Percentiles rank a stretch among this genome's conserved stretches.
Evolutionary conservation across 2,888 invertebrate genomes (phyloP).

Genomic region (Drosophila prostipennis): DNA sequence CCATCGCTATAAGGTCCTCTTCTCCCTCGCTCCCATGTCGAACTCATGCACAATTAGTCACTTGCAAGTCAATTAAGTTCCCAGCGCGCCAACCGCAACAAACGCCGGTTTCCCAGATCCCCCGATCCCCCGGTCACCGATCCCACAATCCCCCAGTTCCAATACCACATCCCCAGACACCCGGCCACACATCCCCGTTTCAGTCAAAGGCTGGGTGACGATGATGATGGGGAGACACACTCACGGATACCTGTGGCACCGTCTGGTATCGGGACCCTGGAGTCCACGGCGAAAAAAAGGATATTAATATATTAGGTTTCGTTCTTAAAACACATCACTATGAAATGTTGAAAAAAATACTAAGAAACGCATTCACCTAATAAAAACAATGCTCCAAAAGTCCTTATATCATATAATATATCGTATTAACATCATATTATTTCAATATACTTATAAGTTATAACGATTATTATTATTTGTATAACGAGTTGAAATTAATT

Average conservation of each 20-base stretch:
- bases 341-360: too few relatives aligned
- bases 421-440: too few relatives aligned
- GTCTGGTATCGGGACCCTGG: conserved; percentile 25
- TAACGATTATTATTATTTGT: too few relatives aligned
- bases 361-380: not conserved
- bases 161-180: conserved; percentile 5
- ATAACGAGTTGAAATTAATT: too few relatives aligned
- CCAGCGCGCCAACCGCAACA: conserved; percentile 70
- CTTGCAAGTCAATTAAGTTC: conserved; percentile 79
- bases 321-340: too few relatives aligned
- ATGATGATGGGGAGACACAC: conserved; percentile 36
- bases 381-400: too few relatives aligned
- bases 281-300: conserved; percentile 8
- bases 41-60: conserved; percentile 81
- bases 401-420: too few relatives aligned
- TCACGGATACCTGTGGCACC: conserved; percentile 47
- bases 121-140: conserved; percentile 8
- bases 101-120: conserved; percentile 39
- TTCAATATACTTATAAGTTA: too few relatives aligned
- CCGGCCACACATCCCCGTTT: conserved; percentile 15
- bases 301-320: not conserved
- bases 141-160: not conserved
- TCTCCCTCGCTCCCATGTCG: conserved; percentile 56
- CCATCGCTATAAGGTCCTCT: conserved; percentile 12
- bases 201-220: conserved; percentile 13